Evolutionary conservation across 37 sponge, comb jelly and placozoan species (phyloP).

Genomic region (Amphimedon queenslandica): DNA sequence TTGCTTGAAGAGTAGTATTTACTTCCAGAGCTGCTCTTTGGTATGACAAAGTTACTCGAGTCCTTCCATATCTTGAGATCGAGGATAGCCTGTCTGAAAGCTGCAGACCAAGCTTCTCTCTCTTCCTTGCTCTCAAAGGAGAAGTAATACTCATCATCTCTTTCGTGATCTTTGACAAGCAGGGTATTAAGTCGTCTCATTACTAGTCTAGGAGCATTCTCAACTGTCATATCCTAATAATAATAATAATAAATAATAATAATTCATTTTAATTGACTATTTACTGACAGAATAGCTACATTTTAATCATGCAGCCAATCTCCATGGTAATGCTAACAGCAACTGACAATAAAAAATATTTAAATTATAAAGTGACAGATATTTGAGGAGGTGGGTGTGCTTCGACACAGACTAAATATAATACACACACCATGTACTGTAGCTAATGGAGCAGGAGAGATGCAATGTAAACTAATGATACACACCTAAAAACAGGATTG

Average conservation of each 20-base stretch:
- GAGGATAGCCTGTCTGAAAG: constrained; percentile 54
- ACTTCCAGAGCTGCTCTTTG: constrained; percentile 31
- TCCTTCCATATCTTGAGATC: constrained; percentile 62
- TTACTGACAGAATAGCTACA: neutral
- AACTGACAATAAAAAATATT: no score
- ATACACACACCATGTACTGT: no score
- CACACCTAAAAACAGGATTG: neutral
- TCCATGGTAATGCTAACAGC: no score
- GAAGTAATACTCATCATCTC: constrained; percentile 38
- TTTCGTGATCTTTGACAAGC: constrained; percentile 32
- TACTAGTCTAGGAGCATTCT: constrained; percentile 71
- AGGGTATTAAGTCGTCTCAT: constrained; percentile 81
- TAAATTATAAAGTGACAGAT: no score
- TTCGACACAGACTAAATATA: no score
- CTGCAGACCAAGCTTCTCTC: constrained; percentile 57
- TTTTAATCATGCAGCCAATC: neutral
- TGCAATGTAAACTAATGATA: neutral
- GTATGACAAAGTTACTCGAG: constrained; percentile 61
- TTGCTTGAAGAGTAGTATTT: no score
- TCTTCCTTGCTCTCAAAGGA: constrained; percentile 91
- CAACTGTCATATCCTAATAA: constrained; percentile 36
- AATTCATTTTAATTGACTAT: no score
- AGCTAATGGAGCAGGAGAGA: neutral
- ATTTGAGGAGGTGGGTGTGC: no score
- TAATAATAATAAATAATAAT: constrained; percentile 8